Base-by-base conservation (phyloP, 1,140 invertebrate genomes). In the Scaptomyza pallida region DNA sequence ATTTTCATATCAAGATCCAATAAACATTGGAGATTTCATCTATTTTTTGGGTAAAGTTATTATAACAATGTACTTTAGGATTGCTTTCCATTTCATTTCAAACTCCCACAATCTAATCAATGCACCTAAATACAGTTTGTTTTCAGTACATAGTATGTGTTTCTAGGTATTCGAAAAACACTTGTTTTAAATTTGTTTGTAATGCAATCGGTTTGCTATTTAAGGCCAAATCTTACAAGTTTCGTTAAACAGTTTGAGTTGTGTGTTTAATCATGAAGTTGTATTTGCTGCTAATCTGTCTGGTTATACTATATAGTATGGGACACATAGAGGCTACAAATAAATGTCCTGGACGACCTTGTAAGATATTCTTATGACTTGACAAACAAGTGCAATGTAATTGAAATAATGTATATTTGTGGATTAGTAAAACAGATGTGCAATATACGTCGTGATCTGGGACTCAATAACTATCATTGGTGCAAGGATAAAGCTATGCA, bases 281-380 rank as follows among this genome's bases (percentile, higher is more conserved):
- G 2, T 48, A 6, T n/a, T 26, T 33, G 59, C 1, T 40, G 10
- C 17, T 63, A 2, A 19, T 23, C 2, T 8, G 40, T 6, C 8
- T 51, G 0, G 3, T 26, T n/a, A 8, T 55, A 2, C 17, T n/a
- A n/a, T n/a, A n/a, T n/a, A n/a, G 15, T 13, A 30, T 55, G 41
- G 51, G 10, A 10, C 26, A 44, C 21, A 44, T 1, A 2, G 5
- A n/a, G 8, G 23, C 3, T 12, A 10, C 0, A 44, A 23, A 2
- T 1, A 12, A 16, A 4, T 69, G 65, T 21, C 9, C 2, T 8
- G 65, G 59, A 5, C 41, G 21, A 10, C 43, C 59, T 15, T 0
- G 65, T 63, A 63, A 48, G 43, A 47, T 13, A 10, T 30, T 15
- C n/a, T 5, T 30, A n/a, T 16, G 12, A 40, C 4, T 17, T 30